Base-by-base conservation (phyloP, 2,113 vertebrate genomes). In the Neogale vison region DNA sequence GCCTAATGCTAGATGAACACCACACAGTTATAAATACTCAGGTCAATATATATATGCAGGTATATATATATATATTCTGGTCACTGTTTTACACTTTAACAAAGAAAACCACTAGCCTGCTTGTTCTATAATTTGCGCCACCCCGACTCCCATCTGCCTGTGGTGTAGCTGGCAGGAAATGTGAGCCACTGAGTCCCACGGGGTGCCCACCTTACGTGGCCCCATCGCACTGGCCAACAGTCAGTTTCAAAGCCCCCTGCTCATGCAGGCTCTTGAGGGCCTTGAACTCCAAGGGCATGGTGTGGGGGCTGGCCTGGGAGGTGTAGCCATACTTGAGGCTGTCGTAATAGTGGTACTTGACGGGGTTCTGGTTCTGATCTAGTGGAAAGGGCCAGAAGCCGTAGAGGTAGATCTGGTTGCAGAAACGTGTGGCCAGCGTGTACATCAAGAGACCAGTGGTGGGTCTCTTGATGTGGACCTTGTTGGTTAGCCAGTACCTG, bases 311-410 rank as follows among this genome's bases (percentile, higher is more conserved):
- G 92, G 99, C 98, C 96, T 99, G 99, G 6, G 99, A 99, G 2
- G 99, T 99, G 98, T 99, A 99, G 98, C 99, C 99, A 0, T 99
- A 99, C 91, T 99, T 99, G 8, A 99, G 99, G 83, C 99, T 98
- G 96, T 99, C 99, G 0, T 99, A 99, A 98, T 99, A 99, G 99
- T 99, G 99, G 98, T 99, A 99, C 98, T 99, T 99, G 85, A 99
- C 99, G 0, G 99, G 98, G 88, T 99, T 99, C 93, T 99, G 99
- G 59, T 98, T 99, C 21, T 99, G 99, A 97, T 99, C 99, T 13
- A 98, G 98, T 0, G 99, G 98, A 45, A 99, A 99, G 20, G 99
- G 99, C 99, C 99, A 99, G 99, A 99, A 99, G 96, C 99, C 99
- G 0, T 99, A 99, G 80, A 99, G 99, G 97, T 99, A 99, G 98